phyloP scores from a whole-genome alignment of 2,113 vertebrate species.

The Diphyllodes magnificus region DNA sequence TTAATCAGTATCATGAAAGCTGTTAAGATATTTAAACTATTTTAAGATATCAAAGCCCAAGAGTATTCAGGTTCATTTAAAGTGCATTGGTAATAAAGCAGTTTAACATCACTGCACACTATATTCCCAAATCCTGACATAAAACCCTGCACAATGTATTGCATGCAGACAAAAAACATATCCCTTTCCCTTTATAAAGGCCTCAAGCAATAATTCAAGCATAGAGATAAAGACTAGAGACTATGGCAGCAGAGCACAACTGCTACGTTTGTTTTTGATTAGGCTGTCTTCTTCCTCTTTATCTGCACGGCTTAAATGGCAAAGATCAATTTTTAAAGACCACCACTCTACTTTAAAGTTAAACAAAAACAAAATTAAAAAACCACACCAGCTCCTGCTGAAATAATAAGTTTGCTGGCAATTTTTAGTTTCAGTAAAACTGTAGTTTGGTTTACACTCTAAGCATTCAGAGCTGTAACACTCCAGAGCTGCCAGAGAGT shows the following conservation, averaged over 20 bases:
- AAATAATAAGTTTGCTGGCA: neutral
- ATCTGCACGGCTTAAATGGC: neutral
- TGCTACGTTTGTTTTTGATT: neutral
- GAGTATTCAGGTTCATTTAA: constrained; percentile 23
- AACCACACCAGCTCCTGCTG: neutral
- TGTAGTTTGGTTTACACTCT: neutral
- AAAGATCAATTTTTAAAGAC: neutral
- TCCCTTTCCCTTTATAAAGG: neutral
- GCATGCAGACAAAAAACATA: neutral
- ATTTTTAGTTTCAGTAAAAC: neutral
- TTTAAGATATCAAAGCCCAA: neutral
- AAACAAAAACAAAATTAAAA: neutral
- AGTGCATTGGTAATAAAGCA: constrained; percentile 12
- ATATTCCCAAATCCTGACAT: neutral
- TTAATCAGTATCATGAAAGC: neutral
- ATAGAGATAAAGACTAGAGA: neutral
- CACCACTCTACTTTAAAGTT: neutral
- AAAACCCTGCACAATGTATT: neutral
- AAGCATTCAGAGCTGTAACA: neutral
- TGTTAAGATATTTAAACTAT: neutral
- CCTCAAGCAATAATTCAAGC: neutral
- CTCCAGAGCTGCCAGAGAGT: neutral
- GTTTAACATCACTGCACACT: neutral
- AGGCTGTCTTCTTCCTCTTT: neutral
- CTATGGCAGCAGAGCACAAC: neutral